Conservation (phyloP, 2,888 invertebrate genomes). For the Philereme transversata region DNA sequence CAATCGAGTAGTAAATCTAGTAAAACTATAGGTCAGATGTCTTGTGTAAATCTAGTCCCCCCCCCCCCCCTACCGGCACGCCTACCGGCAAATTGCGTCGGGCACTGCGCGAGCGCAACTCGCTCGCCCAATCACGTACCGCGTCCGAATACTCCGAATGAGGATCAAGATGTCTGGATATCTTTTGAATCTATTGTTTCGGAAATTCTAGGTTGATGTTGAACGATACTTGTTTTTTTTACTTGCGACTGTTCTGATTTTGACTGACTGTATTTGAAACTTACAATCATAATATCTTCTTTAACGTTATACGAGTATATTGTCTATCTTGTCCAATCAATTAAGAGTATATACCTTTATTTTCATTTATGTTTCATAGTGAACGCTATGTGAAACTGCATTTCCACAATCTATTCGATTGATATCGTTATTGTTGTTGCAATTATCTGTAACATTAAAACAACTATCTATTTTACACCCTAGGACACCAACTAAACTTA, state of each 20-base stretch:
- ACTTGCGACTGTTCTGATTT: neutral
- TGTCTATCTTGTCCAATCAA: neutral
- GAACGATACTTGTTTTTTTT: neutral
- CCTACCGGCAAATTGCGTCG: constrained; percentile 68
- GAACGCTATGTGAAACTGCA: neutral
- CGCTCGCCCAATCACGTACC: constrained; percentile 68
- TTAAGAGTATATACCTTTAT: neutral
- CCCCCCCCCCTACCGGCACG: constrained; percentile 64
- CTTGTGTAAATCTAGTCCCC: constrained; percentile 41
- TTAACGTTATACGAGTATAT: neutral
- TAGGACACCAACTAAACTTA: constrained; percentile 50
- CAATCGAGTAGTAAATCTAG: constrained; percentile 30
- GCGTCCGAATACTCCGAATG: constrained; percentile 47
- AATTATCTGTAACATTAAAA: constrained; percentile 20
- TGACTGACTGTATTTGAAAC: neutral
- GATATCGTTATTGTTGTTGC: constrained; percentile 15
- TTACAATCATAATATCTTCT: neutral
- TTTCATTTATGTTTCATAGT: neutral
- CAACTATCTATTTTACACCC: constrained; percentile 23
- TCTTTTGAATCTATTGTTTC: constrained; percentile 32
- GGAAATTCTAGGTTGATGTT: neutral
- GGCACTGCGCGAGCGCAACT: constrained; percentile 58
- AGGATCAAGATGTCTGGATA: constrained; percentile 56
- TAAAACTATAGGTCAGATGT: constrained; percentile 39
- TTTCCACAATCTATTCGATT: constrained; percentile 9